Evolutionary conservation across 2,113 vertebrate genomes (phyloP), one percentile per base, ranked within the genome.

Genomic region (Mobula birostris): DNA sequence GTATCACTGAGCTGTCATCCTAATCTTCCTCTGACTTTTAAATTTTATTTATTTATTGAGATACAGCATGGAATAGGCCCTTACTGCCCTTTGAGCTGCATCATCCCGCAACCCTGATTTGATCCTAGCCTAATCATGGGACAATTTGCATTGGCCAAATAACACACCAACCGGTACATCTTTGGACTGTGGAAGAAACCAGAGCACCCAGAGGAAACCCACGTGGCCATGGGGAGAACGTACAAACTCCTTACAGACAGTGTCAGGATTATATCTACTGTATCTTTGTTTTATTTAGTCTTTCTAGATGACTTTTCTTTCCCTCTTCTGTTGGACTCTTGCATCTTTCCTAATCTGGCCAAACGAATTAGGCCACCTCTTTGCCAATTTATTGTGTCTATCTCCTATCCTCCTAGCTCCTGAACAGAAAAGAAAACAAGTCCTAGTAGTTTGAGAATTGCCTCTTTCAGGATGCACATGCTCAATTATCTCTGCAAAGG

Each of bases 301-400:
- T 74, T 40, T 74, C 36, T 56, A 21, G 21, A 32, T 76, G 91
- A 74, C 91, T 68, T 76, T 90, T 90, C 36, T 74, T 48, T 93
- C 40, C 29, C 91, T 93, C 72, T 70, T 93, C 68, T 40, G 32
- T 93, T 70, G 21, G 91, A 24, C 36, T 74, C 68, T 93, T 17
- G 32, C 72, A 93, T 93, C 90, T 93, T 29, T 40, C 70, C 91
- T 93, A 93, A 93, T 93, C 91, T 93, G 66, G 27, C 91, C 91
- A 56, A 74, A 93, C 70, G 68, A 93, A 93, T 93, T 70, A 74
- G 21, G 70, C 19, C 74, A 68, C 74, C 91, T 93, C 36, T 93
- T 32, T 76, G 48, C 70, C 72, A 40, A 29, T 56, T 93, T 93
- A 56, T 93, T 74, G 68, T 74, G 91, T 93, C 91, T 93, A 36